Evolutionary conservation across 1,140 invertebrate genomes (phyloP), one percentile per base, ranked within the genome.

Genomic region (Cecropterus lyciades): DNA sequence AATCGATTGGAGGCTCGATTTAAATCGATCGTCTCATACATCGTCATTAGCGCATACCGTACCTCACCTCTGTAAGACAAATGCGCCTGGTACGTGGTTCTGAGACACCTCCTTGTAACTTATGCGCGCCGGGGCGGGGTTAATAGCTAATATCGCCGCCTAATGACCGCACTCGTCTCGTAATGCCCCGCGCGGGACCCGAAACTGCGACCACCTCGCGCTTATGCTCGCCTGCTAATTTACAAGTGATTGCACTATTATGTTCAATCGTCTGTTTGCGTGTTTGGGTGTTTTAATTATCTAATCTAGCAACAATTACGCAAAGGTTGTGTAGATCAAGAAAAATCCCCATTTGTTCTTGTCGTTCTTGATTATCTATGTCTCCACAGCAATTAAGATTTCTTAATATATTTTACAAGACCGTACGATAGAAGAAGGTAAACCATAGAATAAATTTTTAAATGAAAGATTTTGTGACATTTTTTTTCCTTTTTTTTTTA

Each of bases 101-200:
- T 53, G 68, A 70, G 68, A 70, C 68, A 56, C 67, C 67, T 62
- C n/a, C 52, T 63, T 65, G 53, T 65, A 67, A 72, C 53, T 67
- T 72, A 72, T 72, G 65, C 55, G 65, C 48, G 48, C 60, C 82
- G 79, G 85, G 80, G 79, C 72, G 76, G 75, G 82, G 87, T 81
- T 91, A 89, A 89, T 91, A 89, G 86, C 86, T 89, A 89, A 89
- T 89, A 89, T 86, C 82, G 80, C 76, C 69, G 79, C 77, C 84
- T 91, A 89, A 89, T 89, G 88, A 89, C 85, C 82, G 80, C 77
- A 77, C 80, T 84, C 86, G 83, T 86, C 82, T 90, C 75, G 77
- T 89, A 89, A 89, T 87, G 84, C 73, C 79, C 82, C 87, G 79
- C 86, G 77, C 84, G 87, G 87, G 86, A 89, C 59, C 76, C 69